A percentile compares a stretch with the other conserved stretches of the same genome.
Conservation (phyloP, 2,113 vertebrate genomes). For the Archilochus colubris region DNA sequence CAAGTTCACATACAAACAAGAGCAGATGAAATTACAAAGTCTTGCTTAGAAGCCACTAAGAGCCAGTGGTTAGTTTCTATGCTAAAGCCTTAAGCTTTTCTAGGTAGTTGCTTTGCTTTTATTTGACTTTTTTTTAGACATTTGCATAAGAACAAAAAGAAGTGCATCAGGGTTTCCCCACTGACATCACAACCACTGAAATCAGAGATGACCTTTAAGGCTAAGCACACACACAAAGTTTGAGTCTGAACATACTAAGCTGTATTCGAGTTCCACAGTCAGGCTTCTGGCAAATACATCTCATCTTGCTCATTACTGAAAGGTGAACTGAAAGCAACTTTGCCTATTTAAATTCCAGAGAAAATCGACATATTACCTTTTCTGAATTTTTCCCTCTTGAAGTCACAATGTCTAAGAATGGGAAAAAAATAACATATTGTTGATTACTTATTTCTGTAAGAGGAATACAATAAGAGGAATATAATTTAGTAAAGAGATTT, state of each 20-base stretch:
- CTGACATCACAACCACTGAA: conserved; percentile 30
- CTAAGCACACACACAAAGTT: neutral
- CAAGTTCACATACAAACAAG: neutral
- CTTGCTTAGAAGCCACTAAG: neutral
- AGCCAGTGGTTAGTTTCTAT: neutral
- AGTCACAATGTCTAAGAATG: neutral
- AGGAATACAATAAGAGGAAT: neutral
- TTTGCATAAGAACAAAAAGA: neutral
- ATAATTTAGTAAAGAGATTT: neutral
- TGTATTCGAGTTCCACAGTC: neutral
- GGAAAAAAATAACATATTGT: neutral
- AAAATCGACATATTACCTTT: neutral
- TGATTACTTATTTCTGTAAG: neutral
- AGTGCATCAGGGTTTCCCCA: conserved; percentile 56
- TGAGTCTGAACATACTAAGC: neutral
- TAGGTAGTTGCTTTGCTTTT: neutral
- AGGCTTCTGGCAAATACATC: neutral
- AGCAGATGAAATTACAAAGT: neutral
- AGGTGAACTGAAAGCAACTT: conserved; percentile 2
- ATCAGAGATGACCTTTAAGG: conserved; percentile 43
- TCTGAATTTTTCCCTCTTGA: neutral
- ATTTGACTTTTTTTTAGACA: conserved; percentile 8
- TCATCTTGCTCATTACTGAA: conserved; percentile 12
- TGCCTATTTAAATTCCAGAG: neutral
- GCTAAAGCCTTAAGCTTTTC: neutral